A percentile compares a stretch with the other conserved stretches of the same genome.
Conservation (phyloP, 2,888 invertebrate genomes). For the Thymelicus sylvestris region DNA sequence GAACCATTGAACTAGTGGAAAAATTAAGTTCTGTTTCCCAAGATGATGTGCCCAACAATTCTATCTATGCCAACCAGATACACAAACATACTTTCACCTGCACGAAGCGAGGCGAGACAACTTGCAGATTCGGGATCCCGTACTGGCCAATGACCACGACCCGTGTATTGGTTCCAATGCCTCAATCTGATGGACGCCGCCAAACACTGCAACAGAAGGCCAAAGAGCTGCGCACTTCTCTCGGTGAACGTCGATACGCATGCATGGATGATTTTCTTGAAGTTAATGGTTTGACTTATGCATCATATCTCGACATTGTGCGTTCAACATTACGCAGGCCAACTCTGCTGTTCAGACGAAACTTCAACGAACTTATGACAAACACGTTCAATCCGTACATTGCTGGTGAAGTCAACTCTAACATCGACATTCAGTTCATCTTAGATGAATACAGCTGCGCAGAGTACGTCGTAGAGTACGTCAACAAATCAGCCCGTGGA, state of each 20-base stretch:
- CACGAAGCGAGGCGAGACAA: slow-evolving; percentile 52
- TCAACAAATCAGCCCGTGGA: slow-evolving; percentile 56
- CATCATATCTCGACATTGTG: slow-evolving; percentile 50
- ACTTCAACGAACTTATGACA: slow-evolving; percentile 54
- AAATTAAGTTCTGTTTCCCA: slow-evolving; percentile 51
- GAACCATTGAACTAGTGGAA: slow-evolving; percentile 53
- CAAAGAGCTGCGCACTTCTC: slow-evolving; percentile 49
- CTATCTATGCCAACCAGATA: slow-evolving; percentile 52
- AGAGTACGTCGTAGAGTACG: slow-evolving; percentile 58
- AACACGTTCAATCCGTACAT: slow-evolving; percentile 59
- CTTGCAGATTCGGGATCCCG: slow-evolving; percentile 53
- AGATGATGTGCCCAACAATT: slow-evolving; percentile 48
- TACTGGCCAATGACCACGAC: slow-evolving; percentile 55
- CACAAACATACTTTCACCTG: slow-evolving; percentile 54
- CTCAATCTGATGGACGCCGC: slow-evolving; percentile 51
- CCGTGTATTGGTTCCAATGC: slow-evolving; percentile 53
- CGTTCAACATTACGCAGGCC: slow-evolving; percentile 53
- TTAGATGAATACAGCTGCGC: slow-evolving; percentile 54
- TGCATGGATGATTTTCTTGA: slow-evolving; percentile 52
- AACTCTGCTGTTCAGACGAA: slow-evolving; percentile 51
- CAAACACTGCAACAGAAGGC: slow-evolving; percentile 48
- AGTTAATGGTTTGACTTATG: slow-evolving; percentile 50
- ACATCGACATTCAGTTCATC: slow-evolving; percentile 47
- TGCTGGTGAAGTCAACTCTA: slow-evolving; percentile 50
- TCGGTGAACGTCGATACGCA: slow-evolving; percentile 49